phyloP scores from a whole-genome alignment of 2,797 vertebrate genomes.

The Cyprinella venusta region DNA sequence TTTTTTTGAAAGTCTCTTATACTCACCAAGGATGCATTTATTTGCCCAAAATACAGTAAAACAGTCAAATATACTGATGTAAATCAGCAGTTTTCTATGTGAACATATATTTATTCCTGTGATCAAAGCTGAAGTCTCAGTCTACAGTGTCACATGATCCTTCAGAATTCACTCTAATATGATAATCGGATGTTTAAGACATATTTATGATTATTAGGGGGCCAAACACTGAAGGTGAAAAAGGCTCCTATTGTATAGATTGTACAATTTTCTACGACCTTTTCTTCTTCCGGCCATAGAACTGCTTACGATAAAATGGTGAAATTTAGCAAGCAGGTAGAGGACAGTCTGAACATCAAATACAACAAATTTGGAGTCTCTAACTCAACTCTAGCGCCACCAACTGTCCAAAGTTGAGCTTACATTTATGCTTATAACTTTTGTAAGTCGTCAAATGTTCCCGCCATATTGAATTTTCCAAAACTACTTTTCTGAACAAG shows the following conservation, averaged over 20 bases:
- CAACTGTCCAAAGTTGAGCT: background rate
- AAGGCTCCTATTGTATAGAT: background rate
- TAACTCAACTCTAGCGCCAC: background rate
- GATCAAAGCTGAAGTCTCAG: no score
- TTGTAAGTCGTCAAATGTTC: background rate
- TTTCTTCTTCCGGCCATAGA: background rate
- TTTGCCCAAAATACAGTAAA: no score
- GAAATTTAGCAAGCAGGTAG: background rate
- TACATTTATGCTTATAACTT: background rate
- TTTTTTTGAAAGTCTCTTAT: no score
- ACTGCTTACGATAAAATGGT: rapidly evolving
- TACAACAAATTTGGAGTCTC: background rate
- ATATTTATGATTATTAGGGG: background rate
- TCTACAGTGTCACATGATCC: background rate
- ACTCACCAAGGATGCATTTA: no score
- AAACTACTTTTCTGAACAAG: no score
- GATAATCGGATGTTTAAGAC: no score
- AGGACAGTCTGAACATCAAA: background rate
- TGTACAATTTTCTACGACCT: background rate
- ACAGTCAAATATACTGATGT: no score
- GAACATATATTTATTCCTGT: no score
- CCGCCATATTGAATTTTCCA: background rate
- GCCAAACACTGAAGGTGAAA: background rate
- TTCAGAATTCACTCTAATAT: no score
- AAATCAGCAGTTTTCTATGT: no score